phyloP scores from a whole-genome alignment of 2,888 invertebrate species.

The Agrochola circellaris region DNA sequence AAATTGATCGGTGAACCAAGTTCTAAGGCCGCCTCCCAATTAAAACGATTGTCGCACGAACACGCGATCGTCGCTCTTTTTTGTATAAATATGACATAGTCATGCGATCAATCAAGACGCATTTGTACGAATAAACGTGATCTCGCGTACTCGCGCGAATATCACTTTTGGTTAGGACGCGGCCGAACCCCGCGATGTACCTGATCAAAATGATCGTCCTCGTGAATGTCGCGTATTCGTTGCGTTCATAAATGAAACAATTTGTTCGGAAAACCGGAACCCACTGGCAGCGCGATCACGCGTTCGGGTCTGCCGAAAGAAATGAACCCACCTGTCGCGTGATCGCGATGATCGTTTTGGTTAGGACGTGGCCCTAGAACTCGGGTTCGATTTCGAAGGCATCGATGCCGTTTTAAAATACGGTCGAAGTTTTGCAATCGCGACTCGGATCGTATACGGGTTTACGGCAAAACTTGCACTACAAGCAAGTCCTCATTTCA shows the following conservation, averaged over 20 bases:
- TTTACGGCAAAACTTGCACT: constrained; percentile 72
- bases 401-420: constrained; percentile 60
- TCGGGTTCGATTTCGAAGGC: neutral
- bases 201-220: too few species aligned
- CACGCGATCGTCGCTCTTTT: neutral
- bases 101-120: neutral
- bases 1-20: constrained; percentile 62
- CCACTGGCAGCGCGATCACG: too few species aligned
- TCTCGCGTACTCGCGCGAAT: neutral
- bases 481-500: constrained; percentile 66
- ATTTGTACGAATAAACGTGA: neutral
- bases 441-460: constrained; percentile 68
- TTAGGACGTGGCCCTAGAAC: neutral
- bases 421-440: constrained; percentile 70
- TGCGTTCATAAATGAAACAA: too few species aligned
- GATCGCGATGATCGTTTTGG: too few species aligned
- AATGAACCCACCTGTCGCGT: neutral
- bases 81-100: neutral
- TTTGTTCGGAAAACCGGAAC: too few species aligned
- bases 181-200: too few species aligned
- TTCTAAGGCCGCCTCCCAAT: constrained; percentile 19
- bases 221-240: too few species aligned
- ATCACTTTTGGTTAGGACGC: neutral
- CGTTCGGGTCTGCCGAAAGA: too few species aligned
- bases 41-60: neutral